A percentile compares a stretch with the other conserved stretches of the same genome.
Evolutionary conservation across 2,888 invertebrate species (phyloP).

Genomic region (Drosophila kokeensis): DNA sequence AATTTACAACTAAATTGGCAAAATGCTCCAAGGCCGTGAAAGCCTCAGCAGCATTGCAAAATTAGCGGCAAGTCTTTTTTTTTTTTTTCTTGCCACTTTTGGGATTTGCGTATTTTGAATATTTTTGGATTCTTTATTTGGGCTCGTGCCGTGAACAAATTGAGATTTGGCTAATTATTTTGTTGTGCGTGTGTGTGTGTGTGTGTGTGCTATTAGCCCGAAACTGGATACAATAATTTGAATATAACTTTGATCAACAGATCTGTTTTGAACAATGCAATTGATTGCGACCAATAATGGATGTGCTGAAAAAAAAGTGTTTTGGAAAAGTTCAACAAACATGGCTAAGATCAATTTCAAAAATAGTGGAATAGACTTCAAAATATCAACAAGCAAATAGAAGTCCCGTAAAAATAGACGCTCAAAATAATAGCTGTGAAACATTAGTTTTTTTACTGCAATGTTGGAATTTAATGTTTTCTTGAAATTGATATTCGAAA

Average conservation of each 20-base stretch:
- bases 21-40: conserved; percentile 55
- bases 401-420: background rate
- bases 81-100: conserved; percentile 16
- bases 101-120: conserved; percentile 13
- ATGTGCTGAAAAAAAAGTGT: background rate
- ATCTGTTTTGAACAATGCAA: background rate
- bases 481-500: background rate
- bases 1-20: conserved; percentile 70
- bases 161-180: conserved; percentile 50
- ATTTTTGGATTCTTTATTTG: conserved; percentile 13
- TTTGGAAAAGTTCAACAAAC: background rate
- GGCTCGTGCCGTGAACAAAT: conserved; percentile 8
- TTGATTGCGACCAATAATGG: background rate
- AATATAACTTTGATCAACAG: background rate
- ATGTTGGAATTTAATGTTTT: too few species aligned
- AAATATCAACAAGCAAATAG: background rate
- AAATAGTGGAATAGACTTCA: background rate
- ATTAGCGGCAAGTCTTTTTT: conserved; percentile 44
- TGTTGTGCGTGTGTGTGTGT: background rate
- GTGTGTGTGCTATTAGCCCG: background rate
- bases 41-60: conserved; percentile 51
- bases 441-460: background rate
- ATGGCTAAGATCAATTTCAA: background rate
- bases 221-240: background rate
- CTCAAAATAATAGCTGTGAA: background rate